These are phyloP conservation scores for Sarotherodon lohbergeri DNA, from an alignment of 2,113 vertebrate species.

Conservation along the genomic window DNA sequence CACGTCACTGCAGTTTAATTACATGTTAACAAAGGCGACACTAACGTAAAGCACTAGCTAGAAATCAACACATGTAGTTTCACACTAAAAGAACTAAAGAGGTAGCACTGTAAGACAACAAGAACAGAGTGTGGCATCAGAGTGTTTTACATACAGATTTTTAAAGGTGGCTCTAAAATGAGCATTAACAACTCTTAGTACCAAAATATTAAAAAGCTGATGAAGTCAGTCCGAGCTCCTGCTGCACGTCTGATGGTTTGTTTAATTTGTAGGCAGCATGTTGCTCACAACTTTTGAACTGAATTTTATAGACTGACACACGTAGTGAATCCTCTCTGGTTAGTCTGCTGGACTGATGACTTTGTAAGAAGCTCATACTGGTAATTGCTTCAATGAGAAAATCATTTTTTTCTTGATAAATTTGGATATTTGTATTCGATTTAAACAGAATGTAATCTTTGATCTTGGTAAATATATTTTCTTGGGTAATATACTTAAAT, in stretches of 20 bases:
- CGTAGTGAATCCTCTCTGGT: fast-evolving
- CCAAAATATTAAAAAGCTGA: not conserved
- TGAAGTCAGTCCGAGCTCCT: not conserved
- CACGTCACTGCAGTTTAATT: not conserved
- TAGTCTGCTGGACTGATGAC: fast-evolving
- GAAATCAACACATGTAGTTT: not conserved
- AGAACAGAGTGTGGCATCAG: not conserved
- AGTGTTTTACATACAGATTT: fast-evolving
- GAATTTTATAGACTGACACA: fast-evolving
- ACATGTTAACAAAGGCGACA: fast-evolving
- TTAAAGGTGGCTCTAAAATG: not conserved
- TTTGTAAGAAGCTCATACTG: not conserved
- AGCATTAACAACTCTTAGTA: not conserved
- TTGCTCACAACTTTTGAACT: not conserved
- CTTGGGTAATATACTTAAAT: fast-evolving
- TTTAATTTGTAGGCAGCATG: not conserved
- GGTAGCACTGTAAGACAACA: not conserved
- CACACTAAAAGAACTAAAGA: not conserved
- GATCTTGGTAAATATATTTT: not conserved
- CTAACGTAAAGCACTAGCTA: fast-evolving
- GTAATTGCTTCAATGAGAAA: not conserved
- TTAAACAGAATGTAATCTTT: not conserved
- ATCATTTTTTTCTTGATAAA: fast-evolving
- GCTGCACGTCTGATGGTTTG: fast-evolving
- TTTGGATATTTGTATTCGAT: not conserved